phyloP scores from a whole-genome alignment of 2,888 invertebrate genomes.

The Campaea margaritaria region DNA sequence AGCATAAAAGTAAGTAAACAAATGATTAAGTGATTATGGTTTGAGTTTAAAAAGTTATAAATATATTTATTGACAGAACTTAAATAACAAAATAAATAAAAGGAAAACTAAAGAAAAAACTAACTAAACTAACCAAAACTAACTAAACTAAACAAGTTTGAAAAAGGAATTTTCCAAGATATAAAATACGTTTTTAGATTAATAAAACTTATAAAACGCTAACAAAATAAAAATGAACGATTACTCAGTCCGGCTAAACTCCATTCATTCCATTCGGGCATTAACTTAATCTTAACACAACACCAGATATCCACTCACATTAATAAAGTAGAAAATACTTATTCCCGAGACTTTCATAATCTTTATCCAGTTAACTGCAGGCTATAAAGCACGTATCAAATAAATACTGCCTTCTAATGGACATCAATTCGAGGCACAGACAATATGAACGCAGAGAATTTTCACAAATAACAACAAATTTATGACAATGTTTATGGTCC shows the following conservation, averaged over 20 bases:
- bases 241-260: not conserved
- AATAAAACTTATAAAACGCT: too few species aligned
- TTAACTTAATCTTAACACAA: slow-evolving; percentile 12
- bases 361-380: slow-evolving; percentile 34
- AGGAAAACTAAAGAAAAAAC: too few species aligned
- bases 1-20: too few species aligned
- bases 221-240: too few species aligned
- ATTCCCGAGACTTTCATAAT: slow-evolving; percentile 18
- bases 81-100: too few species aligned
- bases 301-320: slow-evolving; percentile 12
- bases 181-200: too few species aligned
- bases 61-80: too few species aligned
- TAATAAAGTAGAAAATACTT: slow-evolving; percentile 27
- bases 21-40: too few species aligned
- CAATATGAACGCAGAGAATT: slow-evolving; percentile 49
- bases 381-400: slow-evolving; percentile 42
- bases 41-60: too few species aligned
- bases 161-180: too few species aligned
- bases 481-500: slow-evolving; percentile 73
- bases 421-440: slow-evolving; percentile 40
- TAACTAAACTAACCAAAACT: too few species aligned
- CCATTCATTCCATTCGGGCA: not conserved
- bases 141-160: too few species aligned
- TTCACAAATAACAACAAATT: slow-evolving; percentile 74
- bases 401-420: slow-evolving; percentile 41